Base-by-base conservation (phyloP, 30 jellyfish, hydroid and myxozoan species). In the Catostylus mosaicus region DNA sequence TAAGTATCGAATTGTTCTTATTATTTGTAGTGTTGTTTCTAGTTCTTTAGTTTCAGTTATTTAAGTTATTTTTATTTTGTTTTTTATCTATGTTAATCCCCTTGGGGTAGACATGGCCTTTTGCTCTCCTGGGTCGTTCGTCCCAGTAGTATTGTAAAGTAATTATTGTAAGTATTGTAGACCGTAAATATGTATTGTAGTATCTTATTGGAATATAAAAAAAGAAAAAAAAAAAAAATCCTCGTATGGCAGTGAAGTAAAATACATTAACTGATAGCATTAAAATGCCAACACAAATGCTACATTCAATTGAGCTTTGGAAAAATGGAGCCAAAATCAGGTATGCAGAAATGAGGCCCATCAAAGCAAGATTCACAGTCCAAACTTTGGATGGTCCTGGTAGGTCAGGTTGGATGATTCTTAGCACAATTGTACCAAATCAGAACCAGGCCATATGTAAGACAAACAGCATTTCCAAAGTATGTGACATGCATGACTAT, bases 371-470 rank as follows among this genome's bases (percentile, higher is more conserved):
- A 37, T 57, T 77, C 14, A 27, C 79, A 27, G 57, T 34, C 78
- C 78, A 77, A 52, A 77, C 88, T 57, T 59, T 77, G 67, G 57
- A 52, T 32, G 88, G 88, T 26, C 86, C 30, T 30, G 63, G 68
- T 19, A 75, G 74, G 9, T 75, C 77, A 1, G 86, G 86, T 51
- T 33, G 36, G n/a, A 59, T 73, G 30, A 50, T 34, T 34, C 83
- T 31, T 4, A 71, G 50, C 22, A 71, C 78, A 19, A 77, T 77
- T 29, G 63, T 75, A n/a, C 68, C 57, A 26, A 59, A 57, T n/a
- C 20, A 62, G 38, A 4, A 80, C 78, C 3, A 43, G 23, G 48
- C 37, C 61, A 48, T 77, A 77, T n/a, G 36, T 36, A 1, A 60
- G 4, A 79, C 88, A 77, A 10, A 57, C 45, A 3, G 79, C 88